Percentiles rank a stretch among this genome's conserved stretches.
These are phyloP conservation scores for Nasonovia ribisnigri DNA, from an alignment of 2,888 invertebrate genomes.

Conservation along the genomic window DNA sequence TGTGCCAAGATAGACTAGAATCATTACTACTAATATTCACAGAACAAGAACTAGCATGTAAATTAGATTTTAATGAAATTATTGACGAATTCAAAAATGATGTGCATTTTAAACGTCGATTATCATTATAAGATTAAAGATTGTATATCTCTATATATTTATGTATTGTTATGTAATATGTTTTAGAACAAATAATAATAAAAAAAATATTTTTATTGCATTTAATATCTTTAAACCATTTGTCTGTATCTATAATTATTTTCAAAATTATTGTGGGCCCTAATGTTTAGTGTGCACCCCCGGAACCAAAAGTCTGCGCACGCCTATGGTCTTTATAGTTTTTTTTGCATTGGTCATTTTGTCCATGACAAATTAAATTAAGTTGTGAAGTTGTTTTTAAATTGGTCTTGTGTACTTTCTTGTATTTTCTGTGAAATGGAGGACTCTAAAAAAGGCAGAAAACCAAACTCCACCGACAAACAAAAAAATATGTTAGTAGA, in stretches of 20 bases:
- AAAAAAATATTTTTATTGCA: not conserved
- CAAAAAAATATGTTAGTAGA: no score
- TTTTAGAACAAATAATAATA: not conserved
- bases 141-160: no score
- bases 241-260: not conserved
- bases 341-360: no score
- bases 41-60: constrained; percentile 21
- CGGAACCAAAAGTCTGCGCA: constrained; percentile 4
- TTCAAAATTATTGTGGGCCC: constrained; percentile 1
- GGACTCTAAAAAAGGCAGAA: no score
- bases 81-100: not conserved
- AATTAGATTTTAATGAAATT: constrained; percentile 14
- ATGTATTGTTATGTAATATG: not conserved
- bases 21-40: constrained; percentile 18
- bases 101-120: not conserved
- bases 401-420: no score
- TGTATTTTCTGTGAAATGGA: no score
- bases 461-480: no score
- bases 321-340: no score
- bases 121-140: not conserved
- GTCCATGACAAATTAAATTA: no score
- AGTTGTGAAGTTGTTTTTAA: no score
- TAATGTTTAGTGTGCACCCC: not conserved
- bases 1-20: constrained; percentile 1
- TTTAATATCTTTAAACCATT: not conserved